These are phyloP conservation scores for Sialis fuliginosa DNA, from an alignment of 2,888 invertebrate genomes.

Conservation along the genomic window DNA sequence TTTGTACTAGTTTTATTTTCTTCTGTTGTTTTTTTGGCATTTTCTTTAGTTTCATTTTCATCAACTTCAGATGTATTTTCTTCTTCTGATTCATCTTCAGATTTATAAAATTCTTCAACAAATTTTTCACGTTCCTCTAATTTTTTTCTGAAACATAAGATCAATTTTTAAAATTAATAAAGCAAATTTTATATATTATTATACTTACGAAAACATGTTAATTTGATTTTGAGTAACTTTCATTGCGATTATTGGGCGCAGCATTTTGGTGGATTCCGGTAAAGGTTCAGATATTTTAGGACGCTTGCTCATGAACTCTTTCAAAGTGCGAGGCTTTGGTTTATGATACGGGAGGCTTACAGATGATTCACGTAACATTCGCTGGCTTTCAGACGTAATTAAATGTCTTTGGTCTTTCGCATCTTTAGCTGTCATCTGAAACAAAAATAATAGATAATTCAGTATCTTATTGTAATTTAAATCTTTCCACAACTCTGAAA, in stretches of 20 bases:
- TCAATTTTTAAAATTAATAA: not conserved
- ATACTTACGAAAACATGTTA: slow-evolving; percentile 42
- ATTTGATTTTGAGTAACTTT: slow-evolving; percentile 53
- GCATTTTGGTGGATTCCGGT: slow-evolving; percentile 16
- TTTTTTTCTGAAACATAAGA: slow-evolving; percentile 31
- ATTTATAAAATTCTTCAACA: slow-evolving; percentile 57
- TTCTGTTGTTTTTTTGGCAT: not conserved
- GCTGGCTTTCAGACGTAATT: slow-evolving; percentile 70
- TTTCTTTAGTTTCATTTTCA: slow-evolving; percentile 1
- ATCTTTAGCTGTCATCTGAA: slow-evolving; percentile 45
- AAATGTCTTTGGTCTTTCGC: slow-evolving; percentile 52
- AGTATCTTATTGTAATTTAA: slow-evolving; percentile 5
- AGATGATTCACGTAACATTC: slow-evolving; percentile 56
- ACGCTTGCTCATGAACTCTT: slow-evolving; percentile 52
- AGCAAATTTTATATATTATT: slow-evolving; percentile 2
- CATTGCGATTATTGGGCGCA: slow-evolving; percentile 27
- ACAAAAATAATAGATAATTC: slow-evolving; percentile 2
- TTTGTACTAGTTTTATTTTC: not conserved
- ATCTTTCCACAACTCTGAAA: slow-evolving; percentile 19
- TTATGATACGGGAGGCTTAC: slow-evolving; percentile 72
- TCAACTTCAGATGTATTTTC: slow-evolving; percentile 10
- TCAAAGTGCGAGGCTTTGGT: slow-evolving; percentile 59
- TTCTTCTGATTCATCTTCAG: slow-evolving; percentile 40
- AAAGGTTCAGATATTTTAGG: slow-evolving; percentile 27
- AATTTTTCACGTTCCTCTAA: slow-evolving; percentile 56